These are phyloP conservation scores for Hedychridium roseum DNA, from an alignment of 2,888 invertebrate species.

Conservation along the genomic window DNA sequence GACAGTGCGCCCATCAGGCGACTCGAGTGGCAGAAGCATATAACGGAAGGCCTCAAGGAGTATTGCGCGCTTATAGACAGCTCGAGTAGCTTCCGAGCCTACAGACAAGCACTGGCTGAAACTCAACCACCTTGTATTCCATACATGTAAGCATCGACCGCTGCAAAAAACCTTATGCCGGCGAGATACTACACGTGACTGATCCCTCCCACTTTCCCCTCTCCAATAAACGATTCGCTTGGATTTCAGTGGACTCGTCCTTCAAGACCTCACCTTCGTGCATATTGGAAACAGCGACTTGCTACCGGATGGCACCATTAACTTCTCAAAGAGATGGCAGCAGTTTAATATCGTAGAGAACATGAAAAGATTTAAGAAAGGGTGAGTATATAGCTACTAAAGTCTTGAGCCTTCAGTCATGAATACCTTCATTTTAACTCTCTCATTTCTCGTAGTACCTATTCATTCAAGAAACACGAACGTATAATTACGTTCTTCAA, in stretches of 20 bases:
- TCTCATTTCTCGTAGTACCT: slow-evolving; percentile 77
- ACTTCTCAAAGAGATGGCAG: slow-evolving; percentile 98
- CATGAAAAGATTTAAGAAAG: slow-evolving; percentile 96
- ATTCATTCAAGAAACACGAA: slow-evolving; percentile 92
- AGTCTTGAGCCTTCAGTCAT: not conserved
- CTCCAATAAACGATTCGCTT: no score
- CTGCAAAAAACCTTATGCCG: no score
- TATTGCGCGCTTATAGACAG: slow-evolving; percentile 97
- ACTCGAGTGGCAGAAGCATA: slow-evolving; percentile 92
- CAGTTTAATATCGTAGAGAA: slow-evolving; percentile 98
- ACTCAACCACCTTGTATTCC: slow-evolving; percentile 98
- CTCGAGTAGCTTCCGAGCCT: slow-evolving; percentile 97
- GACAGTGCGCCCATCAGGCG: slow-evolving; percentile 94
- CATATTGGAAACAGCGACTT: slow-evolving; percentile 96
- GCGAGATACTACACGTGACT: no score
- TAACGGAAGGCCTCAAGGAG: slow-evolving; percentile 91
- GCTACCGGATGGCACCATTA: slow-evolving; percentile 85
- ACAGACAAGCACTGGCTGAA: slow-evolving; percentile 91
- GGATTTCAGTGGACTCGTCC: slow-evolving; percentile 95
- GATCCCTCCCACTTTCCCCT: no score
- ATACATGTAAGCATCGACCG: slow-evolving; percentile 93
- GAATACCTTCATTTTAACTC: no score
- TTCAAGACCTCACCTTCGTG: slow-evolving; percentile 98
- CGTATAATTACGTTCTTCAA: slow-evolving; percentile 94
- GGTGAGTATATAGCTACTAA: slow-evolving; percentile 71